Evolutionary conservation across 1,140 invertebrate species (phyloP), one percentile per base, ranked within the genome.

Genomic region (Aphelinus certus): DNA sequence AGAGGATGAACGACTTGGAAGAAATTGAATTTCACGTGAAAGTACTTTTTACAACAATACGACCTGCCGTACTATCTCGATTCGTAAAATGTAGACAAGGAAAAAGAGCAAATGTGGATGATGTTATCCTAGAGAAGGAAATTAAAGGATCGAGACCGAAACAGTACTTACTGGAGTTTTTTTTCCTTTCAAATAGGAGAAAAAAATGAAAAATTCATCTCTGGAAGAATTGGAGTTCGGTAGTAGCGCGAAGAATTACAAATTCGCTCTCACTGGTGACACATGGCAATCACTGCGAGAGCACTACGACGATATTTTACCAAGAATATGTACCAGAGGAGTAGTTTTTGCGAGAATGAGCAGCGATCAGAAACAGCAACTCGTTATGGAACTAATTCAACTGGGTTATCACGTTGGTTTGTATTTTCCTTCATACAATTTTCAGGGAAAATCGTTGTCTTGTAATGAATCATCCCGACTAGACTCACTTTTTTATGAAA

Each of bases 321-420:
- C 91, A 1, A 89, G 89, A 60, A 89, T 97, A 70, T 90, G 95
- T 3, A 91, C 93, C 0, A 91, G 92, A 64, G 95, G 95, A 1
- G 94, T 94, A 0, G 95, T 99, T 71, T 99, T 98, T 89, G 97
- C 98, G 0, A 89, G 98, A 69, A 99, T 99, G 98, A 93, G 94
- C 1, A 96, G 97, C 2, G 96, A 98, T 78, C 97, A 99, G 87
- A 99, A 99, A 83, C 95, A 96, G 80, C 94, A 98, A 79, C 89
- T 99, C 0, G 91, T 99, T 1, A 90, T 97, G 75, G 92, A 95
- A 63, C 90, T 98, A 3, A 94, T 95, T 86, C 91, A 91, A 67
- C 85, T 95, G 2, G 94, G 94, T 56, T 96, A 95, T 82, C 94
- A 94, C 80, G 97, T 98, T 61, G 95, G 94, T 93, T 49, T 42